Evolutionary conservation across 1,140 invertebrate species (phyloP).

Genomic region (Macrotrachela quadricornifera): DNA sequence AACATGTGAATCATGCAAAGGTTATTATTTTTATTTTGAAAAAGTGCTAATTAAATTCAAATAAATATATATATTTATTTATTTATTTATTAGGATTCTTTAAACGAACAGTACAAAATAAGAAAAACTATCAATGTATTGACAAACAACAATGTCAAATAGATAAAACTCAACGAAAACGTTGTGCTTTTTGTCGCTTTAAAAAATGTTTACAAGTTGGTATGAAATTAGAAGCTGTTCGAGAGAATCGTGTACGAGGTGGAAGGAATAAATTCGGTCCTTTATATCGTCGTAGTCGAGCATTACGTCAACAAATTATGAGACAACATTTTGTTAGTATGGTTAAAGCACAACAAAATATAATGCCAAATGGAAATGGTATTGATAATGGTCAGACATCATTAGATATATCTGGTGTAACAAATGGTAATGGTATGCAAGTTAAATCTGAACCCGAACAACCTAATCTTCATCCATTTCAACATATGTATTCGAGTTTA

Average conservation of each 20-base stretch:
- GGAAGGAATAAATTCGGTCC: slow-evolving; percentile 97
- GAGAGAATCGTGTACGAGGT: slow-evolving; percentile 89
- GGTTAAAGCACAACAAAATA: neutral
- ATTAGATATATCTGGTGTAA: too few relatives aligned
- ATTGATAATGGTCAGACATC: too few relatives aligned
- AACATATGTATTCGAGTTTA: too few relatives aligned
- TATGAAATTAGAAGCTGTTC: slow-evolving; percentile 97
- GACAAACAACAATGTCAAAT: slow-evolving; percentile 89
- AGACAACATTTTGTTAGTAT: slow-evolving; percentile 26
- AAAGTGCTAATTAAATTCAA: neutral
- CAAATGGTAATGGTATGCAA: too few relatives aligned
- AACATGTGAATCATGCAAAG: slow-evolving; percentile 95
- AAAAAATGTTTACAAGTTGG: slow-evolving; percentile 96
- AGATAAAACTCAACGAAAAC: slow-evolving; percentile 86
- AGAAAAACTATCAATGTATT: slow-evolving; percentile 61
- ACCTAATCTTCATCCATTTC: too few relatives aligned
- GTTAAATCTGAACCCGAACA: too few relatives aligned
- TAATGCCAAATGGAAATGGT: too few relatives aligned
- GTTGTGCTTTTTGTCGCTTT: slow-evolving; percentile 92
- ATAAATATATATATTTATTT: neutral
- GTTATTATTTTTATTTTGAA: slow-evolving; percentile 3
- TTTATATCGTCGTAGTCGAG: slow-evolving; percentile 94
- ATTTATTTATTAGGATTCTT: slow-evolving; percentile 54
- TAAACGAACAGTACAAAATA: slow-evolving; percentile 97
- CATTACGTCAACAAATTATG: slow-evolving; percentile 77